phyloP scores from a whole-genome alignment of 2,113 vertebrate species.

The Athene noctua region DNA sequence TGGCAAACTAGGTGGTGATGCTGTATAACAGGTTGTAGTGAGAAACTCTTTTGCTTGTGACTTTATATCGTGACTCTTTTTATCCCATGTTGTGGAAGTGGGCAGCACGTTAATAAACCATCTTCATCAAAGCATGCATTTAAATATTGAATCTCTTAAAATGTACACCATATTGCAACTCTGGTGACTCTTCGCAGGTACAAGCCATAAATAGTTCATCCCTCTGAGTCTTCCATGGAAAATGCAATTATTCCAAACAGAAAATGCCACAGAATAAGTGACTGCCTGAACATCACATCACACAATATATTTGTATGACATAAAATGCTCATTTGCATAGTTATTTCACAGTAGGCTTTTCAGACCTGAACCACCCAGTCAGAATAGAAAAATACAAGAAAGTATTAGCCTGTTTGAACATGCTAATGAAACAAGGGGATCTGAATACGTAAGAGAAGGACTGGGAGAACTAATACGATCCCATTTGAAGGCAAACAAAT shows the following conservation, averaged over 20 bases:
- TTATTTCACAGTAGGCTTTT: constrained; percentile 3
- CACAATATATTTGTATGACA: background rate
- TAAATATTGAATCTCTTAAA: background rate
- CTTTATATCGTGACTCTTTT: background rate
- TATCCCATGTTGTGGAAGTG: background rate
- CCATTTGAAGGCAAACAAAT: background rate
- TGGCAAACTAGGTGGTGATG: background rate
- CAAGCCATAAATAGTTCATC: background rate
- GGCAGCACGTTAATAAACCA: background rate
- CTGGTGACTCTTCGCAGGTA: background rate
- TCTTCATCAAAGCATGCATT: background rate
- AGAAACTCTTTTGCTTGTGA: background rate
- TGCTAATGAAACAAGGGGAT: background rate
- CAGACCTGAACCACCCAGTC: background rate
- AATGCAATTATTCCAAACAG: background rate
- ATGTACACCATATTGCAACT: background rate
- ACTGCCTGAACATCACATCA: background rate
- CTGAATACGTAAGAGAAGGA: background rate
- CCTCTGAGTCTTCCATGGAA: background rate
- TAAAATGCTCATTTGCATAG: constrained; percentile 9
- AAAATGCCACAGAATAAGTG: background rate
- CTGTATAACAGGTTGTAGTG: background rate
- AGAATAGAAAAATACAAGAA: constrained; percentile 9
- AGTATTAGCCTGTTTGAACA: background rate
- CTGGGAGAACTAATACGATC: background rate